These are phyloP conservation scores for Leptopilina syphax DNA, from an alignment of 2,888 invertebrate genomes.

Conservation along the genomic window DNA sequence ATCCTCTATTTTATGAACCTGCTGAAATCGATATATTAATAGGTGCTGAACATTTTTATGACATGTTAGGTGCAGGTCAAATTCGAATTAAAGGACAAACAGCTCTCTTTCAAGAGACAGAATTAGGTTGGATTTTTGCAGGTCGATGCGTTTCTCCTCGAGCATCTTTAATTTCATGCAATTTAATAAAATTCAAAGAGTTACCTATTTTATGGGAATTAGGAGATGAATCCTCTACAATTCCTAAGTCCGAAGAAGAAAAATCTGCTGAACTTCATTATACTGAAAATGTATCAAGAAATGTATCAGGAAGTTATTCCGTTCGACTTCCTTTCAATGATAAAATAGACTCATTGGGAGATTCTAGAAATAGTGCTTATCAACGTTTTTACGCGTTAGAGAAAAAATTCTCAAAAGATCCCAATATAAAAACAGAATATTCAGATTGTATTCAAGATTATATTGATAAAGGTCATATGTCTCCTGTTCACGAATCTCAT, in stretches of 20 bases:
- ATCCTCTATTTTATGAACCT: slow-evolving; percentile 10
- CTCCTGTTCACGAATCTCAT: slow-evolving; percentile 3
- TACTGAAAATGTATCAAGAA: slow-evolving; percentile 48
- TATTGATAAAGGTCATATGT: slow-evolving; percentile 45
- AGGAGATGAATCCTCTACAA: neutral
- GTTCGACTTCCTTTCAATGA: slow-evolving; percentile 57
- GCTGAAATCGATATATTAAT: slow-evolving; percentile 44
- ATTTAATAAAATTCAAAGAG: neutral
- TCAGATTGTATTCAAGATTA: slow-evolving; percentile 48
- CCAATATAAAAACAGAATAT: slow-evolving; percentile 50
- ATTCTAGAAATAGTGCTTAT: slow-evolving; percentile 54
- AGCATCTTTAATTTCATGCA: neutral
- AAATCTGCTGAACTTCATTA: slow-evolving; percentile 42
- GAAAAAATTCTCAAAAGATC: slow-evolving; percentile 53
- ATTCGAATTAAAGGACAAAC: slow-evolving; percentile 11
- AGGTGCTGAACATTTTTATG: no score
- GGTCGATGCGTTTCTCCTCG: slow-evolving; percentile 34
- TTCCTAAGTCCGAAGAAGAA: neutral
- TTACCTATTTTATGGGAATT: slow-evolving; percentile 2
- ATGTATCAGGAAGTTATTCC: slow-evolving; percentile 55
- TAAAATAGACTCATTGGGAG: slow-evolving; percentile 47
- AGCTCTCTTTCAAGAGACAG: slow-evolving; percentile 43
- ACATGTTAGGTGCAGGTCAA: slow-evolving; percentile 41
- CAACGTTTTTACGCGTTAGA: slow-evolving; percentile 59
- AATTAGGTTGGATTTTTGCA: slow-evolving; percentile 48